phyloP scores from a whole-genome alignment of 1,140 invertebrate genomes.

The Drosophila serrata region DNA sequence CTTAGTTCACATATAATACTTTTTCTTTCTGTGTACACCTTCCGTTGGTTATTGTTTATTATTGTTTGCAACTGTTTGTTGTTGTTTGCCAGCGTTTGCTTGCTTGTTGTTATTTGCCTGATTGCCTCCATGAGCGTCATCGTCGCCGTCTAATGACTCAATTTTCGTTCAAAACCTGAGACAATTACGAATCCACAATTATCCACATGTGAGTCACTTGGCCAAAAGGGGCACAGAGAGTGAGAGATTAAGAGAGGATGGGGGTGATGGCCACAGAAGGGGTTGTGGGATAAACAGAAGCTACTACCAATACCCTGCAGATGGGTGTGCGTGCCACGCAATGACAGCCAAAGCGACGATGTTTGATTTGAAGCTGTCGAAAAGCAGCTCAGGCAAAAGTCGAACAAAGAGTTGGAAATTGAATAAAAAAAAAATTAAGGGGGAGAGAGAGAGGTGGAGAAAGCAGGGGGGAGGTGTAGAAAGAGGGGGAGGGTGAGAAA shows the following conservation, averaged over 20 bases:
- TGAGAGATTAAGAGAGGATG: too few relatives aligned
- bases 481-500: too few relatives aligned
- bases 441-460: background rate
- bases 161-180: conserved; percentile 65
- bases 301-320: background rate
- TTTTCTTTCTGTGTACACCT: conserved; percentile 1
- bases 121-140: conserved; percentile 40
- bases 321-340: conserved; percentile 63
- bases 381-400: conserved; percentile 49
- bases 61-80: conserved; percentile 13
- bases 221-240: background rate
- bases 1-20: background rate
- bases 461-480: too few relatives aligned
- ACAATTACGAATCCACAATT: conserved; percentile 72
- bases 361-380: conserved; percentile 77
- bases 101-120: conserved; percentile 41
- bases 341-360: conserved; percentile 62
- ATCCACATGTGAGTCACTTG: conserved; percentile 59
- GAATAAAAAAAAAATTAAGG: conserved; percentile 16
- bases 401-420: conserved; percentile 18
- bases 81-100: conserved; percentile 16
- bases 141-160: conserved; percentile 69
- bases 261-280: too few relatives aligned
- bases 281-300: background rate
- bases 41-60: conserved; percentile 18